phyloP scores from a whole-genome alignment of 2,888 invertebrate genomes.

The Cremastinae sp. region DNA sequence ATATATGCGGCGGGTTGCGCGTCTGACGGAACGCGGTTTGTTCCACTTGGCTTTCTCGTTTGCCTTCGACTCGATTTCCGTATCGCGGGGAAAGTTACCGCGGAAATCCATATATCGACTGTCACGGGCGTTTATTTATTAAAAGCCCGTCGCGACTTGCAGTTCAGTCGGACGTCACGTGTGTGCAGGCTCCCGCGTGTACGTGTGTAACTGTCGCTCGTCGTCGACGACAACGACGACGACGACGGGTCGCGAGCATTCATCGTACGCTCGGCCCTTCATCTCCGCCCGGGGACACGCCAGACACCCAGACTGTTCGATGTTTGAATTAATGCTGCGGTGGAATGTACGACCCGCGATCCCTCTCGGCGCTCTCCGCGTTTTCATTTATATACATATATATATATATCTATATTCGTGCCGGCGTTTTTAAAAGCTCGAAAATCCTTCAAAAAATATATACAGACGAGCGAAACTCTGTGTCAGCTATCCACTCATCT shows the following conservation, averaged over 20 bases:
- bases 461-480: too few species aligned
- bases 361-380: too few species aligned
- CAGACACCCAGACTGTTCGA: background rate
- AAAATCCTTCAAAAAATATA: too few species aligned
- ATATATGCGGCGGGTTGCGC: too few species aligned
- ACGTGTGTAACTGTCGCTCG: background rate
- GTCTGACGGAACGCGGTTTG: slow-evolving; percentile 3
- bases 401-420: too few species aligned
- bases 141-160: slow-evolving; percentile 36
- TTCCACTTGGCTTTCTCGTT: slow-evolving; percentile 26
- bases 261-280: background rate
- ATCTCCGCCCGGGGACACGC: background rate
- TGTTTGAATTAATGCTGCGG: slow-evolving; percentile 1
- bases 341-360: too few species aligned
- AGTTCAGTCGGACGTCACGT: slow-evolving; percentile 20
- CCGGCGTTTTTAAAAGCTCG: too few species aligned
- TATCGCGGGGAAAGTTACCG: slow-evolving; percentile 32
- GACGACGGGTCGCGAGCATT: slow-evolving; percentile 1
- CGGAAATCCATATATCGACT: slow-evolving; percentile 62
- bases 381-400: too few species aligned
- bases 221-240: background rate
- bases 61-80: slow-evolving; percentile 55
- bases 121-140: slow-evolving; percentile 63
- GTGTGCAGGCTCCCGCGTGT: slow-evolving; percentile 9
- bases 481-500: too few species aligned